These are phyloP conservation scores for Galemys pyrenaicus DNA, from an alignment of 2,113 vertebrate genomes.

Conservation along the genomic window DNA sequence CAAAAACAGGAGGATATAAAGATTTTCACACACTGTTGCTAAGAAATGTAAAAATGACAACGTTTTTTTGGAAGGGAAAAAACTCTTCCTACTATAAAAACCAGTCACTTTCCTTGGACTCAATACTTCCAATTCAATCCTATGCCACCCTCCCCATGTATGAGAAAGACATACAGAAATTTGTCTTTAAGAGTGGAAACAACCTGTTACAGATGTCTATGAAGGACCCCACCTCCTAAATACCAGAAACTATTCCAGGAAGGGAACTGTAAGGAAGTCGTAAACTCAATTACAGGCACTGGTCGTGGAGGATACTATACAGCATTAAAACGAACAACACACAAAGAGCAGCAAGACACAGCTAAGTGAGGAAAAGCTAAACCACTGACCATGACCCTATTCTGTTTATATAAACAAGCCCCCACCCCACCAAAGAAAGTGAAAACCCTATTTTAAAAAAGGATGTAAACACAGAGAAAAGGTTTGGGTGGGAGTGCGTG, in stretches of 20 bases:
- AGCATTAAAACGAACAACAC: neutral
- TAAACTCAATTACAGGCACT: neutral
- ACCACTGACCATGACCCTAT: neutral
- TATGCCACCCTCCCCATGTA: neutral
- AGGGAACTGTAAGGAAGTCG: neutral
- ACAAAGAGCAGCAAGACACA: neutral
- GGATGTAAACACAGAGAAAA: neutral
- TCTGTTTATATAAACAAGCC: neutral
- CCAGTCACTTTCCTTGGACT: neutral
- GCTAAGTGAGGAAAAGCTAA: neutral
- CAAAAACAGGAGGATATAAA: neutral
- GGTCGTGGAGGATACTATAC: neutral
- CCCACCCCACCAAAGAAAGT: too few relatives aligned
- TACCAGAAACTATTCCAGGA: neutral
- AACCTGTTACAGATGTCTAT: neutral
- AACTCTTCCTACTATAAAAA: constrained; percentile 9
- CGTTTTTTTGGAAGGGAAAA: neutral
- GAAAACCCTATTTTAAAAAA: neutral
- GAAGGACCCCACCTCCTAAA: neutral
- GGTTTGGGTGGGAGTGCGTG: accelerated
- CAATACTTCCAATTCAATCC: neutral
- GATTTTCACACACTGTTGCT: neutral
- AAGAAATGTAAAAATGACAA: neutral
- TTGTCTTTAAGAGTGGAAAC: neutral
- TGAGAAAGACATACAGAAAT: neutral